phyloP scores from a whole-genome alignment of 2,113 vertebrate genomes.

The Nibea coibor region DNA sequence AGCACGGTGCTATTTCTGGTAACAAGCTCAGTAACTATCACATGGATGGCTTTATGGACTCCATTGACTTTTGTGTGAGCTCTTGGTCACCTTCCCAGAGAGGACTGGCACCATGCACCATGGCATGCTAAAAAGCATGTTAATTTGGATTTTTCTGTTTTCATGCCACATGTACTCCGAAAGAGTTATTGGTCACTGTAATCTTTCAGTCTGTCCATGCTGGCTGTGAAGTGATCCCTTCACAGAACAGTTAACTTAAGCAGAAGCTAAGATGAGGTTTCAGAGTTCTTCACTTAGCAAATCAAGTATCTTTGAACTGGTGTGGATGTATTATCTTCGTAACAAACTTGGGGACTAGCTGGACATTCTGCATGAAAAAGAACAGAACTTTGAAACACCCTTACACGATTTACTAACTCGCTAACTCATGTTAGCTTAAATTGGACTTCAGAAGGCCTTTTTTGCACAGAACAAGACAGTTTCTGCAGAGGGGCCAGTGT shows the following conservation, averaged over 20 bases:
- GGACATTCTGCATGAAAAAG: not conserved
- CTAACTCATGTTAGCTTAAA: not conserved
- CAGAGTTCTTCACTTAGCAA: not conserved
- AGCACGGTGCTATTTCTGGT: constrained; percentile 9
- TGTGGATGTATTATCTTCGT: not conserved
- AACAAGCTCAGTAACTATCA: constrained; percentile 17
- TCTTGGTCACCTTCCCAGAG: constrained; percentile 11
- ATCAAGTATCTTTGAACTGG: not conserved
- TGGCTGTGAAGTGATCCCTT: not conserved
- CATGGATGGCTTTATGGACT: constrained; percentile 36
- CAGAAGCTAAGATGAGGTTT: too few species aligned
- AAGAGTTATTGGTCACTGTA: not conserved
- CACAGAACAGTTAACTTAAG: not conserved
- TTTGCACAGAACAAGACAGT: not conserved
- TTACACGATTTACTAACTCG: not conserved
- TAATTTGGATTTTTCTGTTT: not conserved
- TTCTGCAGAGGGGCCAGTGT: not conserved
- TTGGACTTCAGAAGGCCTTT: not conserved
- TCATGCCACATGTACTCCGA: not conserved
- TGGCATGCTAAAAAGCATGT: not conserved
- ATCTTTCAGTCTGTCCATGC: constrained; percentile 24
- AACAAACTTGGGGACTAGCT: not conserved
- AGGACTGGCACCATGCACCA: constrained; percentile 7
- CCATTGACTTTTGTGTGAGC: constrained; percentile 16
- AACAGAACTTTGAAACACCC: not conserved